Evolutionary conservation across 1,140 invertebrate species (phyloP), one percentile per base, ranked within the genome.

Genomic region (Apis florea): DNA sequence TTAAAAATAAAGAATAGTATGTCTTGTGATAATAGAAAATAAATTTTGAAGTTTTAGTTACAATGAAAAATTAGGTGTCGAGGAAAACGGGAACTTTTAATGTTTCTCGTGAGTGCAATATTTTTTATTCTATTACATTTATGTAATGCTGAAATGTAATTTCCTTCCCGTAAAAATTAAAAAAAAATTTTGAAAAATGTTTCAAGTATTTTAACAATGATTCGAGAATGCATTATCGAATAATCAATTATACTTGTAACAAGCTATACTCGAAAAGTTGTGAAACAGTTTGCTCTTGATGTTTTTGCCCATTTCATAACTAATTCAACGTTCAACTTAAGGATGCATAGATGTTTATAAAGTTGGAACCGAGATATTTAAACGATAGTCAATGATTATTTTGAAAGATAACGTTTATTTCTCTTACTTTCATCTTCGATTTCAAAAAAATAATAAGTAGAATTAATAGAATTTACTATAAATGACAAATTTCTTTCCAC

Each of bases 321-420:
- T 59, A 24, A 59, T 21, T 72, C 21, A 47, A 13, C 40, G 56
- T 47, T 31, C 56, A 47, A 72, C 56, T 59, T 21, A 31, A 5
- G 56, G 56, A 72, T 72, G 56, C 31, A 71, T 40, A 71, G 58
- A 49, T 59, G 8, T 24, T 59, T 59, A 59, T 59, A 56, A 72
- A 59, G 40, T 17, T 71, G 21, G n/a, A 71, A 26, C 53, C 5
- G 69, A 58, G 12, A 54, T 40, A 53, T 71, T 56, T 54, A 51
- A 40, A 4, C 15, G 54, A 6, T 9, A 53, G 13, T 40, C 31
- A 8, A 40, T 31, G 21, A 40, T 71, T 58, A 71, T 58, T 31
- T 6, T 21, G 15, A 6, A 1, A 21, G 21, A 19, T 69, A 53
- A 53, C 12, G 17, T 19, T 56, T 56, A 54, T 15, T 15, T 54